A percentile compares a stretch with the other conserved stretches of the same genome.
phyloP scores from a whole-genome alignment of 2,797 vertebrate species.

The Triplophysa yarkandensis region DNA sequence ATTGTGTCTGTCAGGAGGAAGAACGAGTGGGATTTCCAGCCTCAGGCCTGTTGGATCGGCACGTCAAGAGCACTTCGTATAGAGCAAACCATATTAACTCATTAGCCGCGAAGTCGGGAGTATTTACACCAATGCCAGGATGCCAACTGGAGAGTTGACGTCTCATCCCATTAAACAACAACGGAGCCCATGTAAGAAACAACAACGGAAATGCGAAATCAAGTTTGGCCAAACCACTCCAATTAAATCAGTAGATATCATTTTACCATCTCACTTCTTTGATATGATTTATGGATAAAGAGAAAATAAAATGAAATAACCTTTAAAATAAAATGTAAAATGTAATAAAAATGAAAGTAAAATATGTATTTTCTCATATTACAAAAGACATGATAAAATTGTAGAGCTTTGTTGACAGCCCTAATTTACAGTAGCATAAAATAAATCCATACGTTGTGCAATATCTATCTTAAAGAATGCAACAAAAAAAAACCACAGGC shows the following conservation, averaged over 20 bases:
- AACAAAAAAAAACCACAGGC: neutral
- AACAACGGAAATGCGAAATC: neutral
- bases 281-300: too few relatives aligned
- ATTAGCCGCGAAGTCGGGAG: neutral
- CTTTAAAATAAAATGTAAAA: too few relatives aligned
- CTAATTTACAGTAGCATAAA: neutral
- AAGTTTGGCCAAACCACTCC: neutral
- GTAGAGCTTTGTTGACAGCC: too few relatives aligned
- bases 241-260: too few relatives aligned
- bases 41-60: constrained; percentile 32
- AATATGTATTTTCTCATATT: too few relatives aligned
- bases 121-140: neutral
- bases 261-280: too few relatives aligned
- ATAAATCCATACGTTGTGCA: neutral
- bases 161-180: neutral
- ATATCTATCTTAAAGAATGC: neutral
- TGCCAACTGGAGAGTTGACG: neutral
- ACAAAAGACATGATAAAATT: neutral
- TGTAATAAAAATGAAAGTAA: too few relatives aligned
- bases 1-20: constrained; percentile 40
- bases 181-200: neutral
- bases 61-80: constrained; percentile 15
- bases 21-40: constrained; percentile 36
- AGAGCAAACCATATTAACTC: neutral
- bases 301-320: too few relatives aligned